Evolutionary conservation across 1,140 invertebrate genomes (phyloP), one percentile per base, ranked within the genome.

Genomic region (Pseudomyrmex dendroicus): DNA sequence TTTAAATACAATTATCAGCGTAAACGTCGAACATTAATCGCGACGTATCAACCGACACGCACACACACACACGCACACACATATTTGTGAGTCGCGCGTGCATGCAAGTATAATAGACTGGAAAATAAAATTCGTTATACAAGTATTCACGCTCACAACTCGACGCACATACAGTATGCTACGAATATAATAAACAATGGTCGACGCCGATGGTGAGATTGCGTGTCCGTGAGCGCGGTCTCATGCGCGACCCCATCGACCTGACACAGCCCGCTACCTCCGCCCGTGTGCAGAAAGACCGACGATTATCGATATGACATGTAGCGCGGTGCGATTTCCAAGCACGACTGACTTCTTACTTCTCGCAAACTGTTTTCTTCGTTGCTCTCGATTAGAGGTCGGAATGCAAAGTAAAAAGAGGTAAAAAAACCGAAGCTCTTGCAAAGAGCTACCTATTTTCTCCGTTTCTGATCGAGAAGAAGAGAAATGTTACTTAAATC

Each of bases 181-280:
- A 82, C 77, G 83, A 86, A 89, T 35, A 35, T 86, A 86, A 89
- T 88, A 89, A 90, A 90, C 89, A 89, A 90, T 86, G 77, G 72
- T 67, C 87, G 62, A 78, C 82, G 22, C 77, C 87, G 86, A 68
- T 50, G 64, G 73, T 76, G 88, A 91, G 91, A 92, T 92, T 73
- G 91, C 91, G 91, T 92, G 91, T 91, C 89, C 89, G 35, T 35
- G 35, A 35, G 0, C 35, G 35, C 35, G 35, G 35, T 35, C 35
- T 35, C 87, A 85, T 80, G 48, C 57, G 57, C 59, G 54, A 86
- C 73, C 77, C 73, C 87, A 77, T 20, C 63, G 73, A 62, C 20
- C 22, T 59, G 54, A 8, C 82, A 73, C 56, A 63, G 57, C 80
- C 57, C 54, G 52, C 35, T n/a, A 20, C n/a, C n/a, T 46, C 62